These are phyloP conservation scores for Kuschelorhynchus macadamiae DNA, from an alignment of 2,888 invertebrate genomes.

Conservation along the genomic window DNA sequence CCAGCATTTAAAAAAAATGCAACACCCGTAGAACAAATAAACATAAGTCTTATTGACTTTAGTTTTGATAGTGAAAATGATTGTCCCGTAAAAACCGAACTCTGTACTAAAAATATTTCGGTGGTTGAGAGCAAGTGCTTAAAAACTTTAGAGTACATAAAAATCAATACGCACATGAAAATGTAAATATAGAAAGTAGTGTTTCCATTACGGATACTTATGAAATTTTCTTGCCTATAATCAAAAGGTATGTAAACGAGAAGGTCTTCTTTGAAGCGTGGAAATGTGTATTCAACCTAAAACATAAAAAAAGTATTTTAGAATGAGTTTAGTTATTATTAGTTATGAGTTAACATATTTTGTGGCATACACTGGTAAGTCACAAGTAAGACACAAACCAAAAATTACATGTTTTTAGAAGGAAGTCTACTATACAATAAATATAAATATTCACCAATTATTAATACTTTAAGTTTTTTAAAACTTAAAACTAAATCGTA, in stretches of 20 bases:
- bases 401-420: no score
- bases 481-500: no score
- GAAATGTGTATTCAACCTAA: constrained; percentile 6
- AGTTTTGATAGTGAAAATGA: neutral
- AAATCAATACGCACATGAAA: no score
- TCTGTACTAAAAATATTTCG: neutral
- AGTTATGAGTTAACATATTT: no score
- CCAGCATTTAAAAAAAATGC: neutral
- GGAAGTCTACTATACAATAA: no score
- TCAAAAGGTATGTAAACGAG: neutral
- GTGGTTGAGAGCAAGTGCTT: neutral
- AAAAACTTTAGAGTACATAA: neutral
- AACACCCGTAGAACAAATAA: neutral
- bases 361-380: no score
- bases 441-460: no score
- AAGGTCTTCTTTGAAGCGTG: neutral
- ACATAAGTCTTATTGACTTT: neutral
- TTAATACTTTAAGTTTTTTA: no score
- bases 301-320: neutral
- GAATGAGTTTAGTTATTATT: neutral
- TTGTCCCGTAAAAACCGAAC: neutral
- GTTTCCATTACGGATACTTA: no score
- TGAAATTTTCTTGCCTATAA: neutral
- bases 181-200: neutral
- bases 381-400: no score